These are phyloP conservation scores for Apodemia zela DNA, from an alignment of 2,888 invertebrate species.

Conservation along the genomic window DNA sequence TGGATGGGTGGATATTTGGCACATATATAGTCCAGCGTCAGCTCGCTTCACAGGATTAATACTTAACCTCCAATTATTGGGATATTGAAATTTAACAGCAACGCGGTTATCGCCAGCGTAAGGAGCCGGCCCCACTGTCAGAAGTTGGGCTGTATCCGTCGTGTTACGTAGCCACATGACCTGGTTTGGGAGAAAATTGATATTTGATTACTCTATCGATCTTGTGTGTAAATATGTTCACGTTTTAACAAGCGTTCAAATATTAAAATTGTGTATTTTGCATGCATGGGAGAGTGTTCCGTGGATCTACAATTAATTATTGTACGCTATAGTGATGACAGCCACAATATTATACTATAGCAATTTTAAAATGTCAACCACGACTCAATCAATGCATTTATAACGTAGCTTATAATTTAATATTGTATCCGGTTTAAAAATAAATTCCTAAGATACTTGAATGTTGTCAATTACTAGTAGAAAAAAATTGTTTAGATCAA, in stretches of 20 bases:
- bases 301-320: background rate
- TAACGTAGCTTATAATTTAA: no score
- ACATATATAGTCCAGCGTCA: conserved; percentile 88
- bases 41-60: conserved; percentile 86
- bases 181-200: conserved; percentile 46
- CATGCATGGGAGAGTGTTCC: conserved; percentile 1
- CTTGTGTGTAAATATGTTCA: conserved; percentile 12
- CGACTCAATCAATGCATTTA: no score
- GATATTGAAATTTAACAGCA: conserved; percentile 84
- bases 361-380: no score
- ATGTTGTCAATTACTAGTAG: no score
- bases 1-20: conserved; percentile 90
- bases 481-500: no score
- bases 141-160: conserved; percentile 82
- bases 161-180: conserved; percentile 85
- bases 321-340: background rate
- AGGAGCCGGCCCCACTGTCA: conserved; percentile 83
- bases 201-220: background rate
- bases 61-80: conserved; percentile 85
- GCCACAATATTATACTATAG: no score
- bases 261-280: conserved; percentile 9
- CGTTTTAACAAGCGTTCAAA: conserved; percentile 8
- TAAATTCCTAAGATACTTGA: no score
- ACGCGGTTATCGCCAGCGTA: conserved; percentile 83
- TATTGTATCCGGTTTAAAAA: no score